Evolutionary conservation across 1,140 invertebrate genomes (phyloP).

Genomic region (Akabosia matsudoensis): DNA sequence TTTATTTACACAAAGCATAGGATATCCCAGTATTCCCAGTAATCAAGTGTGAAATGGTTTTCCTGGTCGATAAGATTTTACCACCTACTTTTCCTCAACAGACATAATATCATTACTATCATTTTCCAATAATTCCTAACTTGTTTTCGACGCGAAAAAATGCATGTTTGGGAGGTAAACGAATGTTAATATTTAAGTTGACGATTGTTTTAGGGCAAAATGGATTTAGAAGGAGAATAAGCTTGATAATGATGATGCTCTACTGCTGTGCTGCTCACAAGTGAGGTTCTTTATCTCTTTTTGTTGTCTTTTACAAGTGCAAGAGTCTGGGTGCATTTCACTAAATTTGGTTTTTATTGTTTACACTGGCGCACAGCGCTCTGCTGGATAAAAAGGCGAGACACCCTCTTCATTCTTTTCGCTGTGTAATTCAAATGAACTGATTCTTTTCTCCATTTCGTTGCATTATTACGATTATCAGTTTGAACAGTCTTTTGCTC

Average conservation of each 20-base stretch:
- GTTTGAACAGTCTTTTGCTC: too few species aligned
- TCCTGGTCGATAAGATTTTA: too few species aligned
- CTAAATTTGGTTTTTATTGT: neutral
- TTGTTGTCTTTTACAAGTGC: neutral
- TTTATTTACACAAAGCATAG: too few species aligned
- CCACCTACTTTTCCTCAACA: too few species aligned
- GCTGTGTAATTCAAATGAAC: neutral
- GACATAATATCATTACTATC: neutral
- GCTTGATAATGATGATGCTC: neutral
- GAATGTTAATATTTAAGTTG: neutral
- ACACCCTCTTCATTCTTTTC: neutral
- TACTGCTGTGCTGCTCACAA: neutral
- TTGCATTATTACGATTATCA: too few species aligned
- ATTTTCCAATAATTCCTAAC: neutral
- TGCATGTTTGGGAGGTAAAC: neutral
- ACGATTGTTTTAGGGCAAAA: neutral
- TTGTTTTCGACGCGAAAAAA: neutral
- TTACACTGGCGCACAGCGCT: neutral
- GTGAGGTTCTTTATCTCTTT: neutral
- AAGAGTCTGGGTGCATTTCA: slow-evolving; percentile 8
- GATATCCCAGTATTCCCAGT: too few species aligned
- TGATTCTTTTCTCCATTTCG: neutral
- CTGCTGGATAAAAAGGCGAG: neutral
- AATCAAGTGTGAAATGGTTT: too few species aligned
- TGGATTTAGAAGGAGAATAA: neutral